Evolutionary conservation across 2,888 invertebrate genomes (phyloP).

Genomic region (Eucera pruinosa): DNA sequence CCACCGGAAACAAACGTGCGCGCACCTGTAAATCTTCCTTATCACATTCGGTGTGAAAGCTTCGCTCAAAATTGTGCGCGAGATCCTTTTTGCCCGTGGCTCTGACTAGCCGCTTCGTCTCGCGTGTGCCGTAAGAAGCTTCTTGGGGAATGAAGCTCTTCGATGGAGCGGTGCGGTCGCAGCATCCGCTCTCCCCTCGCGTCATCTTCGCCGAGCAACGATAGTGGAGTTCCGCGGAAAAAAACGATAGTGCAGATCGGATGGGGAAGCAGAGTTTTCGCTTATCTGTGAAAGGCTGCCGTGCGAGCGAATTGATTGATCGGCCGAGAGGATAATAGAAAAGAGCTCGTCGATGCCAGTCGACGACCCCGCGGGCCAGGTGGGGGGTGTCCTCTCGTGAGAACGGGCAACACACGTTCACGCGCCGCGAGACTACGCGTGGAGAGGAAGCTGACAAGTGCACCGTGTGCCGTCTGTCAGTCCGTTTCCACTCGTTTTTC

Average conservation of each 20-base stretch:
- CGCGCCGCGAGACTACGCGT: slow-evolving; percentile 51
- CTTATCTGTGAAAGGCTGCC: slow-evolving; percentile 27
- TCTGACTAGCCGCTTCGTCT: background rate
- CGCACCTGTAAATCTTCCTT: background rate
- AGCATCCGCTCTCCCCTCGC: slow-evolving; percentile 29
- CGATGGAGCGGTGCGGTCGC: slow-evolving; percentile 52
- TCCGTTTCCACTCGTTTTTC: slow-evolving; percentile 12
- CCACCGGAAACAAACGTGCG: background rate
- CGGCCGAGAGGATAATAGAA: slow-evolving; percentile 59
- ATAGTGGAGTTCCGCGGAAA: slow-evolving; percentile 19
- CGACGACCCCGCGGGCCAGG: slow-evolving; percentile 65
- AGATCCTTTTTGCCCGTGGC: background rate
- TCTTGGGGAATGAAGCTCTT: slow-evolving; percentile 43
- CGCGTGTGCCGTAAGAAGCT: slow-evolving; percentile 4
- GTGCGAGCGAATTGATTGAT: slow-evolving; percentile 66
- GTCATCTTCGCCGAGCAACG: background rate
- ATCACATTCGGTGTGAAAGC: no score
- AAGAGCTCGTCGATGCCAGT: slow-evolving; percentile 66
- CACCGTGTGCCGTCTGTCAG: slow-evolving; percentile 33
- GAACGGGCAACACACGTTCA: slow-evolving; percentile 53
- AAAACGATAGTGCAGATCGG: no score
- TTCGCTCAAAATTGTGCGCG: no score
- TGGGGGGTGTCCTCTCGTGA: slow-evolving; percentile 66
- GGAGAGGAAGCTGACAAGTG: slow-evolving; percentile 62
- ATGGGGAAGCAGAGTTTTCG: slow-evolving; percentile 10